Evolutionary conservation across 2,888 invertebrate genomes (phyloP).

Genomic region (Carcina quercana): DNA sequence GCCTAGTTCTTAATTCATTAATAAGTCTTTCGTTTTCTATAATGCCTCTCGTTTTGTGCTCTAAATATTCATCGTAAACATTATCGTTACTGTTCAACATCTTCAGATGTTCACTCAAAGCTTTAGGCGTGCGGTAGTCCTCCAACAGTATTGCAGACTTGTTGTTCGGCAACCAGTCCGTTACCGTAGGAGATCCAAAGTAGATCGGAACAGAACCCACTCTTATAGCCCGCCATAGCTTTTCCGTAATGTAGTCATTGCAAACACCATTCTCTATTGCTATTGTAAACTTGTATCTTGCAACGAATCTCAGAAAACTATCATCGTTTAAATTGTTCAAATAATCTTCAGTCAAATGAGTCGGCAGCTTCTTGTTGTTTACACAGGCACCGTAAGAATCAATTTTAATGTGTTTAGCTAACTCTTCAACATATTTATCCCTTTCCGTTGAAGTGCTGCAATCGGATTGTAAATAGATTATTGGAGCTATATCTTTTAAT

Average conservation of each 20-base stretch:
- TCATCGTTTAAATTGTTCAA: conserved; percentile 76
- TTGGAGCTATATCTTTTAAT: conserved; percentile 73
- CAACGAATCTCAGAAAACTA: conserved; percentile 76
- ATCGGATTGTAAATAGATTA: conserved; percentile 86
- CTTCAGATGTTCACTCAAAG: conserved; percentile 75
- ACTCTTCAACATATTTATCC: conserved; percentile 80
- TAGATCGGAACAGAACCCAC: conserved; percentile 89
- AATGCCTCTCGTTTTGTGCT: conserved; percentile 75
- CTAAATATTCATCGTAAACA: conserved; percentile 78
- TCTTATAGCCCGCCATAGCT: conserved; percentile 87
- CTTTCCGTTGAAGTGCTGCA: conserved; percentile 87
- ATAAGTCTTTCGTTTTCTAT: conserved; percentile 67
- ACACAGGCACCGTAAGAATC: conserved; percentile 89
- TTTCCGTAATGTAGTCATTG: conserved; percentile 90
- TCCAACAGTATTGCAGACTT: conserved; percentile 80
- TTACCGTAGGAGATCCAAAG: conserved; percentile 83
- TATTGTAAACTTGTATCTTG: conserved; percentile 85
- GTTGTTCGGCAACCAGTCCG: conserved; percentile 85
- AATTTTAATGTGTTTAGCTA: conserved; percentile 81
- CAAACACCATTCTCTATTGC: conserved; percentile 90
- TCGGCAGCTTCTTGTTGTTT: conserved; percentile 82
- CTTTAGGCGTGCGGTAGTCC: conserved; percentile 77
- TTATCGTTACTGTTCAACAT: conserved; percentile 72
- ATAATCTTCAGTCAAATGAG: conserved; percentile 76
- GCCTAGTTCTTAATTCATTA: conserved; percentile 53